Evolutionary conservation across 2,113 vertebrate species (phyloP).

Genomic region (Clarias gariepinus): DNA sequence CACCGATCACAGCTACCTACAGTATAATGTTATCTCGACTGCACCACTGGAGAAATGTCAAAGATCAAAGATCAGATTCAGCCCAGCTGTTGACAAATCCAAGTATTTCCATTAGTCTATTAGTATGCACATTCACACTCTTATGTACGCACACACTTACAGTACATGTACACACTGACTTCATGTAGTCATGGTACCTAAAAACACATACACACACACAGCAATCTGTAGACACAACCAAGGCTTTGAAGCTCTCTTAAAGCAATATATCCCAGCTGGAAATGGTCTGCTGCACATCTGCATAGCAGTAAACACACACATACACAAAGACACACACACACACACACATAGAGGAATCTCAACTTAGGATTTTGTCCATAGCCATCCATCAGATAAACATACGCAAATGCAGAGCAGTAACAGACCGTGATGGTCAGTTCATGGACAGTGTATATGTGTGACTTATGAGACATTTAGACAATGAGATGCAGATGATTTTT

Average conservation of each 20-base stretch:
- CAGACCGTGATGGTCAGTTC: background rate
- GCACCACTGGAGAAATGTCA: background rate
- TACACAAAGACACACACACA: background rate
- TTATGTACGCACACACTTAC: background rate
- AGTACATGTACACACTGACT: slow-evolving; percentile 5
- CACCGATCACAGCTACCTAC: background rate
- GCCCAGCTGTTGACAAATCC: background rate
- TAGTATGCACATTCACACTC: background rate
- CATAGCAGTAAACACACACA: slow-evolving; percentile 14
- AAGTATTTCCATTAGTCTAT: background rate
- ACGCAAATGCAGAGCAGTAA: background rate
- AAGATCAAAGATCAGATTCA: background rate
- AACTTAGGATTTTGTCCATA: background rate
- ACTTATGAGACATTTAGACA: background rate
- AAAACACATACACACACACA: slow-evolving; percentile 5
- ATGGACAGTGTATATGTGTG: background rate
- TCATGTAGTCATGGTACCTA: slow-evolving; percentile 23
- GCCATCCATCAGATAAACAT: slow-evolving; percentile 4
- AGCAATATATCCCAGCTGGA: slow-evolving; percentile 1
- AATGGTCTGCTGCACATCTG: slow-evolving; percentile 28
- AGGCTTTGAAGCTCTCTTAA: slow-evolving; percentile 8
- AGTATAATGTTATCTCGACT: background rate
- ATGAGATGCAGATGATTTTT: background rate
- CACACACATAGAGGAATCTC: background rate
- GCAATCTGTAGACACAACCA: slow-evolving; percentile 36